Evolutionary conservation across 1,140 invertebrate genomes (phyloP), one percentile per base, ranked within the genome.

Genomic region (Kradibia gibbosae): DNA sequence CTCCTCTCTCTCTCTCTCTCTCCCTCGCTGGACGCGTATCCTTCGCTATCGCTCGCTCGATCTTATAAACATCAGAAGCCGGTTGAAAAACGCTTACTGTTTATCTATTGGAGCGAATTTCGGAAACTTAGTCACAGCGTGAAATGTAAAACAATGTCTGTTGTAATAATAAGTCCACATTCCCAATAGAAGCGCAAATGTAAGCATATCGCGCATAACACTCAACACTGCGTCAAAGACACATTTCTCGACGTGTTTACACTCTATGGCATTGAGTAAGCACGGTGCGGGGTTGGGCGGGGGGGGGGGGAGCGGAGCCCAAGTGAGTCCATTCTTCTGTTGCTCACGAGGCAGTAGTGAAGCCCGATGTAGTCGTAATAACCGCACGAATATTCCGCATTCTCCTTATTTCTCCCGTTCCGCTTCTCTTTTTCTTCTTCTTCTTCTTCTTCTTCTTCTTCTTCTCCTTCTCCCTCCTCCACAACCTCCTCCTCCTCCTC

Each of bases 381-480:
- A 39, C 53, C 50, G 20, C 71, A 57, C 20, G 20, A 20, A 74
- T 34, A 25, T 74, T 57, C 72, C 50, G 48, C 50, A 48, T 62
- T 62, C 36, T 74, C 50, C 50, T 62, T 25, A 22, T 62, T 60
- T 62, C 53, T 60, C 36, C 39, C n/a, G 39, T 25, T n/a, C 42
- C 77, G 76, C 82, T 84, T 84, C 85, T 84, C 73, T 85, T 72
- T 82, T 62, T 71, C 78, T 84, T n/a, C n/a, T n/a, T n/a, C n/a
- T n/a, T n/a, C n/a, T n/a, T n/a, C n/a, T n/a, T n/a, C n/a, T n/a
- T n/a, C n/a, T n/a, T n/a, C n/a, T n/a, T n/a, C n/a, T n/a, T n/a
- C n/a, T 84, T 84, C 85, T 86, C 83, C 74, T 84, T 85, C 77
- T 85, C 81, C n/a, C n/a, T n/a, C n/a, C n/a, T n/a, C n/a, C n/a